Conservation (phyloP, 2,113 vertebrate genomes). For the Ophthalmolycus amberensis region DNA sequence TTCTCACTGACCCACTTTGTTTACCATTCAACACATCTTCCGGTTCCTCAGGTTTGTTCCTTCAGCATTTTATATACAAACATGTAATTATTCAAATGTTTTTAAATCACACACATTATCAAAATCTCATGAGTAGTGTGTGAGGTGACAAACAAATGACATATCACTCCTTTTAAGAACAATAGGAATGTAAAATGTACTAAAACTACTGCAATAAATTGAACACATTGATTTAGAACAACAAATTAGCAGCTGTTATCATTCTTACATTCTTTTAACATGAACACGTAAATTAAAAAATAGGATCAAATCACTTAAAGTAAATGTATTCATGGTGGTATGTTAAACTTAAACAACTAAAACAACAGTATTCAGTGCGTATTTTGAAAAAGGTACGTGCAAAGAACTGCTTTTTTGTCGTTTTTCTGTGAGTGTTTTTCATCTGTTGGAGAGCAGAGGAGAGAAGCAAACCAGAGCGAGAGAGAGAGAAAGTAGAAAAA, state of each 20-base stretch:
- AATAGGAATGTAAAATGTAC: neutral
- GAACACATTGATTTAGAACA: neutral
- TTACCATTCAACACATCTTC: neutral
- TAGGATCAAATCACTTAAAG: neutral
- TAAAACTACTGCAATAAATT: neutral
- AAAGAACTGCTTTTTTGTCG: neutral
- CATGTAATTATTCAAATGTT: neutral
- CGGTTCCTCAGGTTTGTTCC: neutral
- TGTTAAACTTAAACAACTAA: neutral
- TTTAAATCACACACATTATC: neutral
- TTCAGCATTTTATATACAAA: neutral
- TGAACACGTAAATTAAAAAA: neutral
- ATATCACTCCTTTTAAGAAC: neutral
- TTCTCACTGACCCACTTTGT: slow-evolving; percentile 27
- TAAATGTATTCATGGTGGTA: neutral
- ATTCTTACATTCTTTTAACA: neutral
- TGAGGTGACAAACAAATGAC: neutral
- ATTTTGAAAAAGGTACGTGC: neutral
- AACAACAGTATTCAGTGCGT: neutral
- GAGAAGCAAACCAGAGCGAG: neutral
- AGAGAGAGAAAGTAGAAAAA: slow-evolving; percentile 51
- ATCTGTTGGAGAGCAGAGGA: slow-evolving; percentile 22
- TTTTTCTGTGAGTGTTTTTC: neutral
- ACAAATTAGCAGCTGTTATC: neutral
- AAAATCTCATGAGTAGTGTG: neutral